Evolutionary conservation across 2,797 vertebrate genomes (phyloP).

Genomic region (Betta splendens): DNA sequence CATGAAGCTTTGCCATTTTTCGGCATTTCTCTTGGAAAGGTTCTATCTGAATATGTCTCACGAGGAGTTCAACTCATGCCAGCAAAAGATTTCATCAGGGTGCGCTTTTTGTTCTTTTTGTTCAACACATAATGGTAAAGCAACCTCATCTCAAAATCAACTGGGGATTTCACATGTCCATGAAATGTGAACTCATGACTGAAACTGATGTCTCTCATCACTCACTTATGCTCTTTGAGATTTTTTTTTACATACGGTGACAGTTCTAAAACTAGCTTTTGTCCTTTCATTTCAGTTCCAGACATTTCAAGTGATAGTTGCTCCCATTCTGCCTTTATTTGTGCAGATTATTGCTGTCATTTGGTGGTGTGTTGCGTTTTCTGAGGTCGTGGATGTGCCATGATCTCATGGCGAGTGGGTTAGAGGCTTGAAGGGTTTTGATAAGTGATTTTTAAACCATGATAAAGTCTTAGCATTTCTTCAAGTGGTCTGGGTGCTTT

Average conservation of each 20-base stretch:
- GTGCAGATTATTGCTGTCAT: slow-evolving; percentile 35
- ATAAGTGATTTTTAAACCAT: slow-evolving; percentile 23
- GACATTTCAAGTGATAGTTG: slow-evolving; percentile 25
- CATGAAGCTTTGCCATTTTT: slow-evolving; percentile 7
- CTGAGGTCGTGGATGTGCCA: slow-evolving; percentile 54
- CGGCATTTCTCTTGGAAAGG: slow-evolving; percentile 1
- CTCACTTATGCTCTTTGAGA: neutral
- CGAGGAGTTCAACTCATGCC: slow-evolving; percentile 19
- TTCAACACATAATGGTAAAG: slow-evolving; percentile 6
- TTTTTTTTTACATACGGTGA: slow-evolving; percentile 1
- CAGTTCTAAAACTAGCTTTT: slow-evolving; percentile 2
- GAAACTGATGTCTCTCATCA: slow-evolving; percentile 8
- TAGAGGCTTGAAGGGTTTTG: slow-evolving; percentile 10
- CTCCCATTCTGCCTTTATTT: slow-evolving; percentile 41
- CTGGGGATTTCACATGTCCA: slow-evolving; percentile 14
- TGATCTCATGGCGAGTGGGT: slow-evolving; percentile 14
- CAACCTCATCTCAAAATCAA: slow-evolving; percentile 39
- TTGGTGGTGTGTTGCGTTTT: slow-evolving; percentile 31
- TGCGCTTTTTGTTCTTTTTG: neutral
- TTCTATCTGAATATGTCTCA: slow-evolving; percentile 16
- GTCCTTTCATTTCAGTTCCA: slow-evolving; percentile 26
- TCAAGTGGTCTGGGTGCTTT: neutral
- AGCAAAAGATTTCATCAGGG: slow-evolving; percentile 33
- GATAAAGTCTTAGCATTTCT: slow-evolving; percentile 48
- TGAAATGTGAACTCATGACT: slow-evolving; percentile 52